Base-by-base conservation (phyloP, 2,888 invertebrate genomes). In the Drosophila paracracens region DNA sequence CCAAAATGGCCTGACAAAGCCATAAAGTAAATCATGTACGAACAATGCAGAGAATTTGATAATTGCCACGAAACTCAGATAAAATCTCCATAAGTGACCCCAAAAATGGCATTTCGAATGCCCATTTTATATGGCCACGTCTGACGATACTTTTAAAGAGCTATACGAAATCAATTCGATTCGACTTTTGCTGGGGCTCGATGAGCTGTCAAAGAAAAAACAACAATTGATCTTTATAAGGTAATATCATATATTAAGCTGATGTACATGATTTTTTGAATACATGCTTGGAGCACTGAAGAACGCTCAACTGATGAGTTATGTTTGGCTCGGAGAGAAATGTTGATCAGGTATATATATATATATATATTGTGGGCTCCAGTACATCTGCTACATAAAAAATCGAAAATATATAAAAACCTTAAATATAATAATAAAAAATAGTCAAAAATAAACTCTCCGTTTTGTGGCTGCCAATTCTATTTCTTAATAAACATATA, bases 1-100 rank as follows among this genome's bases (percentile, higher is more conserved):
- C 36, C 35, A 54, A 63, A 84, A 69, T 59, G 67, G 53, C 60
- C 69, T 73, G 29, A 48, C 54, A 36, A 46, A 57, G 56, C 72
- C 46, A 73, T 85, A 75, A 83, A 86, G 75, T 66, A 80, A 77
- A 76, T 76, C 76, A 80, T 66, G 70, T 50, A 43, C 40, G 59
- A 67, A 50, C 38, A 50, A 11, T 51, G 59, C 50, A 38, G 51
- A 64, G 81, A 57, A 77, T 69, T 81, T 75, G 74, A 73, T 89
- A 83, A 83, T 83, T 83, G 89, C 69, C 51, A 63, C 50, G 25
- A 53, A 31, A 74, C 21, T 27, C 25, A 50, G 35, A 61, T 50
- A 27, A 36, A 53, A 27, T 46, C 46, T 8, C 8, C 2, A 46
- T 25, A 18, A 27, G 36, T 18, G 10, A 18, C 6, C 6, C 11